phyloP scores from a whole-genome alignment of 2,113 vertebrate species.

The Panthera leo region DNA sequence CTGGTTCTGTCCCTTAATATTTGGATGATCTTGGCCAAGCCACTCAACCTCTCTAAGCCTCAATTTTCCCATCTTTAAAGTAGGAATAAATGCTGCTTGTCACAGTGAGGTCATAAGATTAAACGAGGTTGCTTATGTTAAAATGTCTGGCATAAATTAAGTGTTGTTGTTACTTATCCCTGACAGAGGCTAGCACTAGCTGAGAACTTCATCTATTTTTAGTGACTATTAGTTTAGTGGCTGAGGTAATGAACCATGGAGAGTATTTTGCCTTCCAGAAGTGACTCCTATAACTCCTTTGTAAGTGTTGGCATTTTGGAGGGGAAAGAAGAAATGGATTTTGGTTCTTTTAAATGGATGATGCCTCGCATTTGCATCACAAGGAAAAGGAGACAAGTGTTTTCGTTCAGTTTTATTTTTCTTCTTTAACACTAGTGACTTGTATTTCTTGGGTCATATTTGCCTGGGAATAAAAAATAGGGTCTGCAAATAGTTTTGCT shows the following conservation, averaged over 20 bases:
- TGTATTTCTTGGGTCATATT: neutral
- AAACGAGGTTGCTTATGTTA: neutral
- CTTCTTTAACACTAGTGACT: neutral
- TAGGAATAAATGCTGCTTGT: neutral
- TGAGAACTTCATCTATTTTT: slow-evolving; percentile 29
- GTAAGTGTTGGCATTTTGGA: slow-evolving; percentile 51
- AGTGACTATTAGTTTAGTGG: slow-evolving; percentile 33
- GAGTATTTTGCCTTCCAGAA: slow-evolving; percentile 42
- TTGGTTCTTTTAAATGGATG: slow-evolving; percentile 24
- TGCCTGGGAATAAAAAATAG: slow-evolving; percentile 5
- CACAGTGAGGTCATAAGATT: neutral
- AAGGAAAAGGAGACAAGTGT: neutral
- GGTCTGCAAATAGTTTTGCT: neutral
- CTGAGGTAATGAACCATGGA: slow-evolving; percentile 56
- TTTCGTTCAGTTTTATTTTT: neutral
- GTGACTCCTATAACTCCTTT: slow-evolving; percentile 45
- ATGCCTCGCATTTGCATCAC: neutral
- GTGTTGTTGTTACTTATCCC: neutral
- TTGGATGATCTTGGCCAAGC: neutral
- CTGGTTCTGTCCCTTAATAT: neutral
- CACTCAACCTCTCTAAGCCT: neutral
- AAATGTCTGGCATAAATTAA: neutral
- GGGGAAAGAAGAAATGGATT: slow-evolving; percentile 3
- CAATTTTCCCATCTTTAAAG: slow-evolving; percentile 37
- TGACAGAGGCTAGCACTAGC: neutral